Conservation (phyloP, 1,140 invertebrate species). For the Nomia melanderi region DNA sequence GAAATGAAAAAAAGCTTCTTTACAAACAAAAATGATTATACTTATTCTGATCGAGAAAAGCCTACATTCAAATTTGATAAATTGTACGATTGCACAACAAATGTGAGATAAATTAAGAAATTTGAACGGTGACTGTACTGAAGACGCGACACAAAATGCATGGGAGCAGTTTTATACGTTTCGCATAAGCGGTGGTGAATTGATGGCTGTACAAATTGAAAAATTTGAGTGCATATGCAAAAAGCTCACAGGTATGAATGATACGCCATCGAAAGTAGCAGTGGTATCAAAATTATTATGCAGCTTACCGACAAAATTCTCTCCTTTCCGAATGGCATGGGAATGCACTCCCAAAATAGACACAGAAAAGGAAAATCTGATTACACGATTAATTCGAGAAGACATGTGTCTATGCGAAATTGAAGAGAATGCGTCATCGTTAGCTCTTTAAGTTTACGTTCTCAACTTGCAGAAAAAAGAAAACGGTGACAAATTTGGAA, state of each 20-base stretch:
- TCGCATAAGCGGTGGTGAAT: conserved; percentile 20
- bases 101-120: neutral
- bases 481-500: neutral
- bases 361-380: conserved; percentile 19
- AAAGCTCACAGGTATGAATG: conserved; percentile 5
- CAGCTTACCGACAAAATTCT: conserved; percentile 27
- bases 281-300: conserved; percentile 27
- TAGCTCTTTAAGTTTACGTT: conserved; percentile 6
- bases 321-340: conserved; percentile 29
- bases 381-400: conserved; percentile 11
- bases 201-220: conserved; percentile 19
- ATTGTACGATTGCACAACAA: neutral
- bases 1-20: too few species aligned
- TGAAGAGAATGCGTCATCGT: conserved; percentile 2
- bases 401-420: neutral
- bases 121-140: conserved; percentile 3
- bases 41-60: conserved; percentile 4
- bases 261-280: neutral
- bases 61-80: too few species aligned
- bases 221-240: conserved; percentile 37
- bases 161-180: conserved; percentile 37
- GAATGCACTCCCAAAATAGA: conserved; percentile 27
- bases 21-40: neutral
- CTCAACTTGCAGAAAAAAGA: neutral
- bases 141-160: conserved; percentile 11